Conservation (phyloP, 2,888 invertebrate species). For the Drosophila vallismaia region DNA sequence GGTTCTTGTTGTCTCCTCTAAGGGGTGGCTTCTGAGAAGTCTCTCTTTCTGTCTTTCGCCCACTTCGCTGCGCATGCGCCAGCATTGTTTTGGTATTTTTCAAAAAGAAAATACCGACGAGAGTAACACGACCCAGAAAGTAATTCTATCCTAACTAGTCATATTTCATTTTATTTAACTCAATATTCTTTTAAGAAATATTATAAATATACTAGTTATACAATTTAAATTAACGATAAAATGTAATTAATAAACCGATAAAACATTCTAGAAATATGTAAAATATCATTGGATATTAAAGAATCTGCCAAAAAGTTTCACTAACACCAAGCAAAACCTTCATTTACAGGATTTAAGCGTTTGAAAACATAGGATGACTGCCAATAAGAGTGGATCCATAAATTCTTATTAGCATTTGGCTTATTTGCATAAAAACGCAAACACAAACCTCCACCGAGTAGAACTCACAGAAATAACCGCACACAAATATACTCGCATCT, state of each 20-base stretch:
- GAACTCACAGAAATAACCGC: slow-evolving; percentile 21
- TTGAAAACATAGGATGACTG: slow-evolving; percentile 14
- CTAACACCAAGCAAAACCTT: slow-evolving; percentile 11
- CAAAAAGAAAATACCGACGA: slow-evolving; percentile 24
- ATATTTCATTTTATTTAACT: no score
- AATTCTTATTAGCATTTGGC: slow-evolving; percentile 58
- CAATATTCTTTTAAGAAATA: no score
- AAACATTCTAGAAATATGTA: no score
- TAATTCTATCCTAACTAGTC: background rate
- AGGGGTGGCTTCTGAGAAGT: slow-evolving; percentile 14
- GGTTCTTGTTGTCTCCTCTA: background rate
- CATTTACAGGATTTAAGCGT: background rate
- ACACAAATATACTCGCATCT: slow-evolving; percentile 8
- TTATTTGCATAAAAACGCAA: slow-evolving; percentile 23
- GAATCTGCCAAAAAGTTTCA: background rate
- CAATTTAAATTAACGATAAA: no score
- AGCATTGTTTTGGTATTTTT: slow-evolving; percentile 3
- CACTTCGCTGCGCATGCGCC: slow-evolving; percentile 13
- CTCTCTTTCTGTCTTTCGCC: background rate
- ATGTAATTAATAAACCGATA: no score
- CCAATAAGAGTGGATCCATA: slow-evolving; percentile 52
- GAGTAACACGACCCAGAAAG: background rate
- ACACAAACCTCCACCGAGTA: background rate
- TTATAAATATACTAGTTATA: no score
- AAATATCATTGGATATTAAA: no score